Conservation (phyloP, 2,888 invertebrate species). For the Agapostemon virescens region DNA sequence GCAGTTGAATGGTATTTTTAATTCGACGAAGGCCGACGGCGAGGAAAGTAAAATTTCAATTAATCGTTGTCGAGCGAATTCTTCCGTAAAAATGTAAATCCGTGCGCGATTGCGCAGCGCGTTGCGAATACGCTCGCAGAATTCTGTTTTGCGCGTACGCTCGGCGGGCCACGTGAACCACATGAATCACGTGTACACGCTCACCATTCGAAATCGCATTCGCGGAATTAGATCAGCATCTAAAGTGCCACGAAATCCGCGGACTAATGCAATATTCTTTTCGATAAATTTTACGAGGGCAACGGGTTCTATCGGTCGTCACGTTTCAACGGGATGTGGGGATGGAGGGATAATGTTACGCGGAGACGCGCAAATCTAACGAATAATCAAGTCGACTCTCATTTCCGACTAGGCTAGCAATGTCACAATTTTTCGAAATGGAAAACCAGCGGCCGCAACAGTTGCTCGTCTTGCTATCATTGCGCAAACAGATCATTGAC, state of each 20-base stretch:
- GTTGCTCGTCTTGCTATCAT: not conserved
- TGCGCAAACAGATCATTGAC: not conserved
- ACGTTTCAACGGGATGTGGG: not conserved
- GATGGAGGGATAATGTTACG: not conserved
- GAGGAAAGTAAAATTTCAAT: too few species aligned
- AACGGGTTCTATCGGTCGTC: not conserved
- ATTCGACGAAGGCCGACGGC: not conserved
- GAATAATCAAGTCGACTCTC: not conserved
- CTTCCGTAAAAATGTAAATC: not conserved
- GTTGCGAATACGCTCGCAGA: not conserved
- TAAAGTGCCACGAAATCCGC: not conserved
- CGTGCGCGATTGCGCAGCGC: too few species aligned
- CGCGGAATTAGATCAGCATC: not conserved
- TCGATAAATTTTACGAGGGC: not conserved
- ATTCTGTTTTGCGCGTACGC: too few species aligned
- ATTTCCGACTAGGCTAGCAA: not conserved
- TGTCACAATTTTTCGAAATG: conserved; percentile 13
- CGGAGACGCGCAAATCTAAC: not conserved
- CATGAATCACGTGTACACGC: not conserved
- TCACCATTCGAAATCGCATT: not conserved
- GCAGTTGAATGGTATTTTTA: not conserved
- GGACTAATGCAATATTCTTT: not conserved
- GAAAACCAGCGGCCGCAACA: not conserved
- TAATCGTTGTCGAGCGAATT: not conserved
- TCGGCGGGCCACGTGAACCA: not conserved